Conservation (phyloP, 2,113 vertebrate genomes). For the Arenaria interpres region DNA sequence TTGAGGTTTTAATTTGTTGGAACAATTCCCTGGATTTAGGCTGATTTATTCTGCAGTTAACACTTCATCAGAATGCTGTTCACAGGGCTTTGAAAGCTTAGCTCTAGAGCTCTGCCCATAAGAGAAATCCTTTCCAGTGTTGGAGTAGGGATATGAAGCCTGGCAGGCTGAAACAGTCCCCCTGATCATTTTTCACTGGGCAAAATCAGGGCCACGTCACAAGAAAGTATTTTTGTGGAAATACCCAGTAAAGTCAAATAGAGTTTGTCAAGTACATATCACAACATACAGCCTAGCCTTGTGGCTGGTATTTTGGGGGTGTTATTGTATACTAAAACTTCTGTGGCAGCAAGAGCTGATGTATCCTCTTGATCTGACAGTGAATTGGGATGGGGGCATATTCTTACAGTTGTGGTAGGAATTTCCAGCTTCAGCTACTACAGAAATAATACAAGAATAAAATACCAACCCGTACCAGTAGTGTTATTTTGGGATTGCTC, state of each 20-base stretch:
- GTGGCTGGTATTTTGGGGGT: neutral
- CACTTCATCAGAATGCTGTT: neutral
- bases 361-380: neutral
- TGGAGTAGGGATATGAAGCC: neutral
- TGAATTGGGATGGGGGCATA: neutral
- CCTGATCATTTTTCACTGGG: neutral
- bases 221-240: neutral
- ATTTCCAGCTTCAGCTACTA: neutral
- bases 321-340: neutral
- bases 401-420: neutral
- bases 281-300: neutral
- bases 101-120: neutral
- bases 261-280: neutral
- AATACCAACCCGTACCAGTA: neutral
- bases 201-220: neutral
- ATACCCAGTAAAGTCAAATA: neutral
- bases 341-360: neutral
- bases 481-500: neutral
- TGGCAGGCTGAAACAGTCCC: neutral
- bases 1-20: neutral
- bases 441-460: neutral
- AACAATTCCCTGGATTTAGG: neutral
- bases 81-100: constrained; percentile 18
- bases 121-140: neutral
- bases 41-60: constrained; percentile 44